Conservation (phyloP, 2,888 invertebrate species). For the Sarcophaga variegata region DNA sequence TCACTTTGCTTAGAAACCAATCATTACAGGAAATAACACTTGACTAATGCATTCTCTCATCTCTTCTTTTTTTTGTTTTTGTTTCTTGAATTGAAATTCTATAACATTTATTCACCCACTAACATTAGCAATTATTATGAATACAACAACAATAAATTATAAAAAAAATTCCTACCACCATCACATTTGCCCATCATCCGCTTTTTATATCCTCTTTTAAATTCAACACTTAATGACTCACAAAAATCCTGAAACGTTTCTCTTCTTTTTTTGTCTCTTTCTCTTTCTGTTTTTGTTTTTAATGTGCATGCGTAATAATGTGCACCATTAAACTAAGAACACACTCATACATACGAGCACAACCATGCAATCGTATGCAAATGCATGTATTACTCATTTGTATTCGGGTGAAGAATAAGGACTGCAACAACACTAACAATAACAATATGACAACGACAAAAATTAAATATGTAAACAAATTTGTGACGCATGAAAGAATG, state of each 20-base stretch:
- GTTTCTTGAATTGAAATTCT: no score
- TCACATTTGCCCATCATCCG: background rate
- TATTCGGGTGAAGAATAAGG: constrained; percentile 33
- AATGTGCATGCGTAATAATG: constrained; percentile 33
- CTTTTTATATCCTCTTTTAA: constrained; percentile 33
- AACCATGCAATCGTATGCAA: background rate
- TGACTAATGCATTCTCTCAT: no score
- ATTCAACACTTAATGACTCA: constrained; percentile 34
- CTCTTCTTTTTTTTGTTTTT: no score
- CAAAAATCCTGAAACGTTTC: constrained; percentile 37
- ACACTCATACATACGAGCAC: background rate
- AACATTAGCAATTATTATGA: no score
- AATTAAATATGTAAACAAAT: constrained; percentile 38
- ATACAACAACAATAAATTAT: background rate
- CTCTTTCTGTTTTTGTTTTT: background rate
- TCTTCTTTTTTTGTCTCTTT: background rate
- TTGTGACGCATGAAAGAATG: constrained; percentile 61
- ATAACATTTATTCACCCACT: no score
- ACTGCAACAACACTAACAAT: background rate
- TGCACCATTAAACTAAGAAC: constrained; percentile 16
- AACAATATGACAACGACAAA: background rate
- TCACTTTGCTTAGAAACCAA: no score
- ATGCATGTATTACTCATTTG: constrained; percentile 41
- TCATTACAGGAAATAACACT: no score
- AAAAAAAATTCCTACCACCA: constrained; percentile 59